Evolutionary conservation across 2,113 vertebrate genomes (phyloP).

Genomic region (Tychaedon coryphoeus): DNA sequence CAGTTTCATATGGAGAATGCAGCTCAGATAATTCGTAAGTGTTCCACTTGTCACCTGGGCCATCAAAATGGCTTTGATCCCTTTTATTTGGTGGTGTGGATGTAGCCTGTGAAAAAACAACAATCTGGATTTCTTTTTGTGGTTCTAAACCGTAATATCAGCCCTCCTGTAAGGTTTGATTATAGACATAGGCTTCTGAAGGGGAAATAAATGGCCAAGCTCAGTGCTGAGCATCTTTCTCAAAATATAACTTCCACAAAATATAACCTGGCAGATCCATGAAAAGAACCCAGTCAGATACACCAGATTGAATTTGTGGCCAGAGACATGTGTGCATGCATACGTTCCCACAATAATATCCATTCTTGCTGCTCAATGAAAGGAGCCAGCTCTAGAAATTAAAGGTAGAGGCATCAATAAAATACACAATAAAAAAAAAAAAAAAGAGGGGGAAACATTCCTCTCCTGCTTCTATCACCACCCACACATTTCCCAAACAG

Average conservation of each 20-base stretch:
- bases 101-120: neutral
- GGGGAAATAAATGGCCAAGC: neutral
- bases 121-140: neutral
- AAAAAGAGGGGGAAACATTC: neutral
- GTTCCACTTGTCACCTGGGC: neutral
- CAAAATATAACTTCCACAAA: neutral
- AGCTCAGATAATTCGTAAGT: neutral
- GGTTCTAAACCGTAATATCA: neutral
- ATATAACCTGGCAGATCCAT: neutral
- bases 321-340: neutral
- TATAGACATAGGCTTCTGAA: neutral
- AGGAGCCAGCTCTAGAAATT: neutral
- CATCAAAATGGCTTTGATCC: neutral
- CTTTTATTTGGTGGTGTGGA: neutral
- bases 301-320: neutral
- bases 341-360: neutral
- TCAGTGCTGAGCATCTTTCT: neutral
- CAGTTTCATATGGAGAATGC: neutral
- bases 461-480: neutral
- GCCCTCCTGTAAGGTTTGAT: neutral
- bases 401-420: neutral
- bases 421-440: neutral
- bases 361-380: neutral
- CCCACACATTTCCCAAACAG: slow-evolving; percentile 6
- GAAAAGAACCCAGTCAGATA: neutral